Evolutionary conservation across 2,888 invertebrate genomes (phyloP), one percentile per base, ranked within the genome.

Genomic region (Pyrocoelia pectoralis): DNA sequence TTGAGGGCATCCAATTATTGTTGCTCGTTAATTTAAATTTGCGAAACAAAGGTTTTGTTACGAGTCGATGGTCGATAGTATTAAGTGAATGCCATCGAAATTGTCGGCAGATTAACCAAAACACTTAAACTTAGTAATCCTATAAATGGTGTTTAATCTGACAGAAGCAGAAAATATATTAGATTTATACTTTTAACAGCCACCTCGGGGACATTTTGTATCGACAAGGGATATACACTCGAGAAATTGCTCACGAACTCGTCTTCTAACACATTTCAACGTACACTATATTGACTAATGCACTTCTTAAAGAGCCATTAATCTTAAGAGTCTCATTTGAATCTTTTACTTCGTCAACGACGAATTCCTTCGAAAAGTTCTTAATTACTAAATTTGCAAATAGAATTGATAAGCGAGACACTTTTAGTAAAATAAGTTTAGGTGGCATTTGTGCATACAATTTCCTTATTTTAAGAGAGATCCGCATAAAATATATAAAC

Each of bases 231-330:
- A 68, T 60, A 52, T 57, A 60, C 65, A 65, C 61, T 57, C 56
- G 66, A 63, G 61, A 61, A 60, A 70, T 64, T 66, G 59, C 63
- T 62, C 64, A 58, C 62, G 63, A 73, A 65, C 71, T 74, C 74
- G 72, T 74, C 70, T 66, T 66, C 71, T 74, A 74, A 76, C 75
- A 74, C 73, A 73, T 74, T 75, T 74, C 72, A 76, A 72, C 72
- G 17, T 55, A 71, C 71, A 72, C 74, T 74, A 75, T 74, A 75
- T 75, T 74, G 74, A 71, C 73, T 74, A 75, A 77, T 76, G 75
- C 73, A 75, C 73, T 76, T 74, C 74, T 74, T 74, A 72, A 75
- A 75, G 74, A 74, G 72, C 73, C 72, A 74, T 75, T 74, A 75
- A 74, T 73, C 70, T 70, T 57, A 56, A 66, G 66, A 71, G 71